Evolutionary conservation across 2,888 invertebrate genomes (phyloP).

Genomic region (Lasioglossum morio): DNA sequence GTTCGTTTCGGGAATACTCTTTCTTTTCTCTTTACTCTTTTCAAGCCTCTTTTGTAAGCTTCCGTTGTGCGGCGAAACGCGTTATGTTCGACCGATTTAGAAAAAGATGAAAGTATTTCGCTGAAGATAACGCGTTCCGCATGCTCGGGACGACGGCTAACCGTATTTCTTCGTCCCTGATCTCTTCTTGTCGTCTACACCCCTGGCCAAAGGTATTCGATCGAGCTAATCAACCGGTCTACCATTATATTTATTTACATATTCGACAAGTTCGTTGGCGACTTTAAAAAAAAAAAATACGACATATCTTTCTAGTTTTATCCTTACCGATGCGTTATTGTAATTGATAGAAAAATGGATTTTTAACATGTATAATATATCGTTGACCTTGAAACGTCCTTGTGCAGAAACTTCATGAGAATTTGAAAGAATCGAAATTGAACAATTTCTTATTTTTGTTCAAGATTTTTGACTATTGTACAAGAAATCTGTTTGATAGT

Average conservation of each 20-base stretch:
- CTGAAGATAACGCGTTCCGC: neutral
- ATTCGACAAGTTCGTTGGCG: neutral
- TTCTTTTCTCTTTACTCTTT: neutral
- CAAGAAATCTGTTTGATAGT: neutral
- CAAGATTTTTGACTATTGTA: neutral
- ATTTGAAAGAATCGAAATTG: neutral
- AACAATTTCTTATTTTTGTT: neutral
- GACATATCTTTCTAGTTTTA: neutral
- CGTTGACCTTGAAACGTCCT: neutral
- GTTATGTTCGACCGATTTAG: conserved; percentile 5
- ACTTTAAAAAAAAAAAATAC: neutral
- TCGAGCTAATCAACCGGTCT: neutral
- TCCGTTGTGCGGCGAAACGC: neutral
- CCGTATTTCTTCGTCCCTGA: neutral
- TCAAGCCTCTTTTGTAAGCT: neutral
- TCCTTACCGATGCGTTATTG: neutral
- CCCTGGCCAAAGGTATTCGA: neutral
- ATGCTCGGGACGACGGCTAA: conserved; percentile 5
- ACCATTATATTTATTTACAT: neutral
- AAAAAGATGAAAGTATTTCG: neutral
- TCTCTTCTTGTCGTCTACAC: neutral
- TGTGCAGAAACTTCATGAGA: neutral
- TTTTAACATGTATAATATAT: neutral
- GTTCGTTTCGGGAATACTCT: neutral
- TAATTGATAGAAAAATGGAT: neutral